These are phyloP conservation scores for Gobius niger DNA, from an alignment of 2,113 vertebrate genomes.

Conservation along the genomic window DNA sequence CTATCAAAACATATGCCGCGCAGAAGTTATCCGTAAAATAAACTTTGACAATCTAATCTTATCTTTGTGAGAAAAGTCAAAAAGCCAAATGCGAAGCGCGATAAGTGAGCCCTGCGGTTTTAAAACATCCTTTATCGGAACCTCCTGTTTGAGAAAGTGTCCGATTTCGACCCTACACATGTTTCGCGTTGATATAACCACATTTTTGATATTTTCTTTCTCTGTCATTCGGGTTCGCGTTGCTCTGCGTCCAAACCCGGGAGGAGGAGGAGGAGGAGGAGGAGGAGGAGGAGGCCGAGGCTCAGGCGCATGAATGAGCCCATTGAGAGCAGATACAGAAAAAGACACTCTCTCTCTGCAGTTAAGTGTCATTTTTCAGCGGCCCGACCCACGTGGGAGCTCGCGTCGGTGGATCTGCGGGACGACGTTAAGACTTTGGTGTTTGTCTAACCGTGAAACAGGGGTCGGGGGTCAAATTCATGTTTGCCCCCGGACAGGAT, in stretches of 20 bases:
- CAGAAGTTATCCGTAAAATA: neutral
- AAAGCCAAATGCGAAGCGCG: neutral
- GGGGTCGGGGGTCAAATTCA: constrained; percentile 42
- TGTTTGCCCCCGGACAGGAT: constrained; percentile 36
- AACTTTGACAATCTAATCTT: neutral
- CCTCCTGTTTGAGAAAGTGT: constrained; percentile 6
- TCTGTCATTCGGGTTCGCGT: constrained; percentile 30
- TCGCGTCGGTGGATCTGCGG: constrained; percentile 11
- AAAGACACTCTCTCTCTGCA: constrained; percentile 52
- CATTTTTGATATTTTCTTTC: constrained; percentile 15
- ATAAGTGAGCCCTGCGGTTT: neutral
- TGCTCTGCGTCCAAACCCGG: constrained; percentile 30
- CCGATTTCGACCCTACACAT: constrained; percentile 14
- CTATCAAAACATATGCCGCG: neutral
- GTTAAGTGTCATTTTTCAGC: constrained; percentile 61
- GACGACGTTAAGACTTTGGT: constrained; percentile 48
- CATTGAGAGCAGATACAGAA: constrained; percentile 69
- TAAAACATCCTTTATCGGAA: neutral
- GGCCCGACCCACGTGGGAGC: constrained; percentile 38
- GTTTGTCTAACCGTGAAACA: constrained; percentile 54
- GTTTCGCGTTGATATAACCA: constrained; percentile 17
- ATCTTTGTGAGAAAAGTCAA: neutral
- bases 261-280: neutral
- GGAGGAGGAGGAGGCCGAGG: neutral
- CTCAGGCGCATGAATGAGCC: constrained; percentile 57